These are phyloP conservation scores for Hyperopisus bebe DNA, from an alignment of 2,113 vertebrate species.

Conservation along the genomic window DNA sequence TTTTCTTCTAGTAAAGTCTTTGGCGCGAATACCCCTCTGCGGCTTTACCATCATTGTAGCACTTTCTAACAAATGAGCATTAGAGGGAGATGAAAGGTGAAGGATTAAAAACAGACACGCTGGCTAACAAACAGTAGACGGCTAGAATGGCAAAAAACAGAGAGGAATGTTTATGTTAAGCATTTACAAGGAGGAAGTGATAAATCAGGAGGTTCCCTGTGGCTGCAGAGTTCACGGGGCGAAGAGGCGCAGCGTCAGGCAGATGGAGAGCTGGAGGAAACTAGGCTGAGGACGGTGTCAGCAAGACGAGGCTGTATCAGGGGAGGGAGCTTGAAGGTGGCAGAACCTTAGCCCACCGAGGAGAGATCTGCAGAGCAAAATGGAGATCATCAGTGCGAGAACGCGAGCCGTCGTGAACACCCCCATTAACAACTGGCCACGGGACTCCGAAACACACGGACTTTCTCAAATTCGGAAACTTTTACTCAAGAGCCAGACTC, in stretches of 20 bases:
- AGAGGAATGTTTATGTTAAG: background rate
- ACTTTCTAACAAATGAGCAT: background rate
- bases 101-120: conserved; percentile 1
- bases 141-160: background rate
- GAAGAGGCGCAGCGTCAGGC: background rate
- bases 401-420: background rate
- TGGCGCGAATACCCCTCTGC: background rate
- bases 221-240: conserved; percentile 4
- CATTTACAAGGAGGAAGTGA: conserved; percentile 9
- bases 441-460: background rate
- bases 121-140: background rate
- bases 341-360: too few relatives aligned
- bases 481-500: background rate
- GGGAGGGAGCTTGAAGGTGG: background rate
- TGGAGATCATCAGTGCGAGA: background rate
- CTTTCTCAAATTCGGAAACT: background rate
- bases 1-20: background rate
- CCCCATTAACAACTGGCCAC: background rate
- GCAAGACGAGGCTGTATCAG: background rate
- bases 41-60: background rate
- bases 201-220: background rate
- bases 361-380: background rate
- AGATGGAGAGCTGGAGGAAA: background rate
- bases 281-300: background rate
- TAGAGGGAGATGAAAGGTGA: background rate